Base-by-base conservation (phyloP, 2,113 vertebrate species). In the Syngnathus scovelli region DNA sequence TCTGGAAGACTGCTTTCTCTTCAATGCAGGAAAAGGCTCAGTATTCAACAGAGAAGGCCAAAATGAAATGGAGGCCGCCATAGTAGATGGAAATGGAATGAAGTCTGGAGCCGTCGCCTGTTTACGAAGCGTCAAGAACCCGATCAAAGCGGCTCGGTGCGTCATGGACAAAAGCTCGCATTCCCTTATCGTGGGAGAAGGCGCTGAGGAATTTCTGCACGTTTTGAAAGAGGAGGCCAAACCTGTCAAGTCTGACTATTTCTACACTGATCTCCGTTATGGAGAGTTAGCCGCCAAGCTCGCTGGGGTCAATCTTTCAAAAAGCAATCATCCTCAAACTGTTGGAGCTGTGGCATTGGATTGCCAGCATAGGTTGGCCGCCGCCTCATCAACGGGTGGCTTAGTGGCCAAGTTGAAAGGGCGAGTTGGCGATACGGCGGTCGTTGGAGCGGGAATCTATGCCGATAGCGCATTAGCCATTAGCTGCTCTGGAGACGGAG, bases 301-400 rank as follows among this genome's bases (percentile, higher is more conserved):
- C 21, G 77, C 67, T 49, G 64, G 10, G 33, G 64, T 64, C 58
- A 79, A 82, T 2, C 52, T 33, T 19, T 76, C 81, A 46, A 87
- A 80, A 76, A 90, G 86, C 66, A 90, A 83, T 49, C 92, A 92
- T 52, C 91, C 91, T 67, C 90, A 92, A 70, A 92, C 92, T 21
- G 92, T 92, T 38, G 92, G 92, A 48, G 92, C 92, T 39, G 87
- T 92, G 46, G 90, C 90, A 5, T 77, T 92, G 69, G 92, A 92
- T 77, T 54, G 56, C 7, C 78, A 68, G 71, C 67, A 76, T 4
- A 78, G 64, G 37, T 77, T 92, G 39, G 91, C 92, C 55, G 91
- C 91, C 64, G 91, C 92, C 54, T 78, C 91, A 15, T 92, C 92
- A 16, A 92, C 92, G 5, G 92, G 92, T 21, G 92, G 92, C 33